A percentile compares a stretch with the other conserved stretches of the same genome.
These are phyloP conservation scores for Cryptomyrus ogoouensis DNA, from an alignment of 2,113 vertebrate genomes.

Conservation along the genomic window DNA sequence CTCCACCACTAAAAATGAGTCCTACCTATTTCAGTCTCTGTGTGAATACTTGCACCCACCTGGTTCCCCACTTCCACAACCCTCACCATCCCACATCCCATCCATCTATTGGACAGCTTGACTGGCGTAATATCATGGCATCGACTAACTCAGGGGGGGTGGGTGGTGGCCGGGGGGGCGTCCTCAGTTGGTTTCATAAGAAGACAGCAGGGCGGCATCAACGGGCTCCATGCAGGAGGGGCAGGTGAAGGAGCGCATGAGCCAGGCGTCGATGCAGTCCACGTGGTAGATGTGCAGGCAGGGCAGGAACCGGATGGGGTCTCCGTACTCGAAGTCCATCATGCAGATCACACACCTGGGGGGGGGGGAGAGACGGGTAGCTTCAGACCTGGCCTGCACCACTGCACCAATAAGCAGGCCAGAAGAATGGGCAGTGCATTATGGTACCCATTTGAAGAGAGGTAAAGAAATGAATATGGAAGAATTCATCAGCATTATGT, in stretches of 20 bases:
- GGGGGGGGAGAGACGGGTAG: not conserved
- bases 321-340: slow-evolving; percentile 88
- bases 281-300: slow-evolving; percentile 90
- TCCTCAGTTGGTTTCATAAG: slow-evolving; percentile 73
- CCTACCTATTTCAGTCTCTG: not conserved
- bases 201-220: slow-evolving; percentile 77
- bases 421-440: not conserved
- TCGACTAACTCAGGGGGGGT: not conserved
- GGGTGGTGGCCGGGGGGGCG: not conserved
- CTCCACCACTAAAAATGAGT: not conserved
- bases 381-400: not conserved
- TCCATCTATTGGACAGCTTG: not conserved
- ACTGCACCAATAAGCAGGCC: not conserved
- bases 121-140: not conserved
- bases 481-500: not conserved
- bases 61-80: not conserved
- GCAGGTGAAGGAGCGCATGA: slow-evolving; percentile 87
- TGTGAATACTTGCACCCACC: not conserved
- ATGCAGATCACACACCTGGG: slow-evolving; percentile 86
- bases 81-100: not conserved
- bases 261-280: slow-evolving; percentile 89
- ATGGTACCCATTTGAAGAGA: not conserved
- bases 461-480: not conserved
- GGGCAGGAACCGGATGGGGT: slow-evolving; percentile 83
- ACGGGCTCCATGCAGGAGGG: slow-evolving; percentile 90